phyloP scores from a whole-genome alignment of 2,797 vertebrate species.

The Vultur gryphus region DNA sequence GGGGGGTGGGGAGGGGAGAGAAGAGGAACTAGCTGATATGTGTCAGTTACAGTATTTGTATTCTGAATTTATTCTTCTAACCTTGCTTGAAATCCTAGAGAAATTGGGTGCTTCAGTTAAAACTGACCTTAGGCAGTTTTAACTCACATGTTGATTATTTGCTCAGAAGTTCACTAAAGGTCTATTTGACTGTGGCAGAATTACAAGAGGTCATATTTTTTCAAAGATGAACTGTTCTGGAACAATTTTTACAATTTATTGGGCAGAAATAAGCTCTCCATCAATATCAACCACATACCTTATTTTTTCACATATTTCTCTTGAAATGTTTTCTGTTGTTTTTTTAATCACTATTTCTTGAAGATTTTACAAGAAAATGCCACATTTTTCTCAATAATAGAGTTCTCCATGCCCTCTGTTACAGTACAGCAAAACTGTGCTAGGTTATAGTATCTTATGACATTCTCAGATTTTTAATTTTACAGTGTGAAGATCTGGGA shows the following conservation, averaged over 20 bases:
- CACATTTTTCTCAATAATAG: neutral
- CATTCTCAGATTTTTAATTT: neutral
- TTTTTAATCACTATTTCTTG: neutral
- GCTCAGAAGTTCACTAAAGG: slow-evolving; percentile 20
- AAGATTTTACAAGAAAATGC: neutral
- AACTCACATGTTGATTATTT: slow-evolving; percentile 30
- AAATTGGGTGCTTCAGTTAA: neutral
- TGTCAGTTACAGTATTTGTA: neutral
- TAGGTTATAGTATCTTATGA: neutral
- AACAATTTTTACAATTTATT: neutral
- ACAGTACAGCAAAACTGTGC: neutral
- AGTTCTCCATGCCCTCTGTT: neutral
- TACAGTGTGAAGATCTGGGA: neutral
- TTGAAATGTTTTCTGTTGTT: neutral
- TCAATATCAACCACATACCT: neutral
- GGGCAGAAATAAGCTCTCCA: neutral
- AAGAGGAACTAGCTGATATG: neutral
- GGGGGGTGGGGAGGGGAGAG: rapidly evolving
- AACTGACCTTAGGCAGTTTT: slow-evolving; percentile 12
- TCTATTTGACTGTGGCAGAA: neutral
- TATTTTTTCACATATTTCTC: neutral
- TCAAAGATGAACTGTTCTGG: neutral
- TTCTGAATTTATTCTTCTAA: neutral
- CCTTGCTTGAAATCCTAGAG: neutral
- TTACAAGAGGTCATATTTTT: neutral